phyloP scores from a whole-genome alignment of 1,140 invertebrate species.

The Drosophila lini region DNA sequence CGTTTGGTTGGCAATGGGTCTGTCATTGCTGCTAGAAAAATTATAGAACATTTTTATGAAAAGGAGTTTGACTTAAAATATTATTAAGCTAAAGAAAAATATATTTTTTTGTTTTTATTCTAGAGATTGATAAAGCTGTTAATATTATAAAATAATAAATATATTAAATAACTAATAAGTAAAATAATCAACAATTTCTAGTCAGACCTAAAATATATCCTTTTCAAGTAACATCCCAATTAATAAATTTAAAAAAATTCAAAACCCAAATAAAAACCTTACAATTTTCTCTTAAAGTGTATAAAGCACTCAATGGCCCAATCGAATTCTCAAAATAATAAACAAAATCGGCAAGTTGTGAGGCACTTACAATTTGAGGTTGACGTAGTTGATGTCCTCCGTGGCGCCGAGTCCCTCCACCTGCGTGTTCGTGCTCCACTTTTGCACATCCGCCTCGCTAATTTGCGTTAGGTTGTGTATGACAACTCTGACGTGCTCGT shows the following conservation, averaged over 20 bases:
- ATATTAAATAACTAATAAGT: too few species aligned
- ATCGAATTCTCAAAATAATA: conserved; percentile 29
- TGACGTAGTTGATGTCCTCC: conserved; percentile 70
- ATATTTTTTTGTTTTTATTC: too few species aligned
- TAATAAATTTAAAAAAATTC: neutral
- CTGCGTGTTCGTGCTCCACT: conserved; percentile 55
- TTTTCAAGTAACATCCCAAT: too few species aligned
- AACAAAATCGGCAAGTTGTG: conserved; percentile 8
- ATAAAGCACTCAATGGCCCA: neutral
- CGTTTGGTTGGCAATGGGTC: conserved; percentile 78
- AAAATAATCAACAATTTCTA: too few species aligned
- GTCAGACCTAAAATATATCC: too few species aligned
- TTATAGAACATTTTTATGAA: neutral
- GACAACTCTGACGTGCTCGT: conserved; percentile 82
- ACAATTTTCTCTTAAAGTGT: neutral
- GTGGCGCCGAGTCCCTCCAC: conserved; percentile 12
- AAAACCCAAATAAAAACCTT: neutral
- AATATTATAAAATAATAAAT: too few species aligned
- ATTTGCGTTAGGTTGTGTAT: conserved; percentile 85
- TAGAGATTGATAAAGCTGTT: too few species aligned
- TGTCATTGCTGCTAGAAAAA: conserved; percentile 59
- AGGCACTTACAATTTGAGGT: conserved; percentile 76
- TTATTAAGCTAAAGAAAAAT: too few species aligned
- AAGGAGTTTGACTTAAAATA: neutral
- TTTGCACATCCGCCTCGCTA: conserved; percentile 76